A percentile compares a stretch with the other conserved stretches of the same genome.
Evolutionary conservation across 1,140 invertebrate species (phyloP).

Genomic region (Acyrthosiphon pisum): DNA sequence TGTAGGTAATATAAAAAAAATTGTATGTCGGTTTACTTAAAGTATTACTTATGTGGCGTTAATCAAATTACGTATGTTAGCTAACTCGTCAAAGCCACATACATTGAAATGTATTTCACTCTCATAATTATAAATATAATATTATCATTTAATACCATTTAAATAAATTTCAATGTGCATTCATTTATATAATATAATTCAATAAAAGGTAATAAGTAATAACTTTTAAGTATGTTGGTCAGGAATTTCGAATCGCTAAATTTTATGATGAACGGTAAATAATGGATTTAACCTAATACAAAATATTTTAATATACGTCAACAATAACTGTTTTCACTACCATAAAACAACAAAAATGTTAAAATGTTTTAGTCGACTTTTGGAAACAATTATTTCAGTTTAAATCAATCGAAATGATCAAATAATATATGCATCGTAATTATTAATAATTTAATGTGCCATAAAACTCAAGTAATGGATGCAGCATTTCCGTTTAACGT

Average conservation of each 20-base stretch:
- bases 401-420: not conserved
- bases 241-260: not conserved
- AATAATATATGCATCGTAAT: not conserved
- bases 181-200: not conserved
- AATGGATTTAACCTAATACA: not conserved
- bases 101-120: not conserved
- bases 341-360: not conserved
- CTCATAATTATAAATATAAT: not conserved
- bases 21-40: not conserved
- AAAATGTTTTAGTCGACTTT: not conserved
- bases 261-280: not conserved
- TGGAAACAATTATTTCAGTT: not conserved
- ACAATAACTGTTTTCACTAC: not conserved
- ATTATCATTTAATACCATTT: not conserved
- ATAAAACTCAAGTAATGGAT: not conserved
- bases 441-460: not conserved
- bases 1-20: not conserved
- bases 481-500: not conserved
- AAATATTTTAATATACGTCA: not conserved
- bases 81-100: no score
- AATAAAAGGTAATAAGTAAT: not conserved
- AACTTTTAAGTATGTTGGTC: not conserved
- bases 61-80: no score
- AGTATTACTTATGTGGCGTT: no score
- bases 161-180: not conserved